A percentile compares a stretch with the other conserved stretches of the same genome.
Evolutionary conservation across 2,113 vertebrate genomes (phyloP).

Genomic region (Halichoerus grypus): DNA sequence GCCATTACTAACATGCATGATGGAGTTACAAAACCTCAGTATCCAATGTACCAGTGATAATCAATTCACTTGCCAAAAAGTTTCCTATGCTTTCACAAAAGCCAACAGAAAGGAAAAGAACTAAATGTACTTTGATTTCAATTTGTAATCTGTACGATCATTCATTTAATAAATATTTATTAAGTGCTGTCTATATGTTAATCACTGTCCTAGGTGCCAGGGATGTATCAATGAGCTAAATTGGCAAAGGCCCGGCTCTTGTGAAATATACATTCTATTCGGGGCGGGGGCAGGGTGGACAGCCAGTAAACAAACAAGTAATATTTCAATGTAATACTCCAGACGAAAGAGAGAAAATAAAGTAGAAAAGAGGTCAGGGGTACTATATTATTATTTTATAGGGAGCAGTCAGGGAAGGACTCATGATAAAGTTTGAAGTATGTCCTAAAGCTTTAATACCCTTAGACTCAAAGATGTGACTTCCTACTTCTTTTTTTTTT

Average conservation of each 20-base stretch:
- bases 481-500: not conserved
- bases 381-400: slow-evolving; percentile 25
- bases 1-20: not conserved
- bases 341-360: slow-evolving; percentile 4
- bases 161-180: slow-evolving; percentile 17
- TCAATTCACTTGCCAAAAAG: not conserved
- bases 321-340: not conserved
- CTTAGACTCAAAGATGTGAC: slow-evolving; percentile 9
- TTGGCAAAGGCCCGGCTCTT: not conserved
- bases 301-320: not conserved
- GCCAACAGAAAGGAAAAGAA: not conserved
- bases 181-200: not conserved
- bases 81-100: slow-evolving; percentile 23
- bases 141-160: not conserved
- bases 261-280: not conserved
- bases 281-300: no score
- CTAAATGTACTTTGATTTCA: not conserved
- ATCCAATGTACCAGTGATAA: not conserved
- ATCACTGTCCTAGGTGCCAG: not conserved
- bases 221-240: not conserved
- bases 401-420: not conserved
- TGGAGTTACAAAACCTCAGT: not conserved
- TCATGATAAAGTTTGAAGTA: slow-evolving; percentile 7
- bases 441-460: not conserved
- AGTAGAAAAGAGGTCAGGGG: not conserved